Evolutionary conservation across 2,113 vertebrate genomes (phyloP).

Genomic region (Micromys minutus): DNA sequence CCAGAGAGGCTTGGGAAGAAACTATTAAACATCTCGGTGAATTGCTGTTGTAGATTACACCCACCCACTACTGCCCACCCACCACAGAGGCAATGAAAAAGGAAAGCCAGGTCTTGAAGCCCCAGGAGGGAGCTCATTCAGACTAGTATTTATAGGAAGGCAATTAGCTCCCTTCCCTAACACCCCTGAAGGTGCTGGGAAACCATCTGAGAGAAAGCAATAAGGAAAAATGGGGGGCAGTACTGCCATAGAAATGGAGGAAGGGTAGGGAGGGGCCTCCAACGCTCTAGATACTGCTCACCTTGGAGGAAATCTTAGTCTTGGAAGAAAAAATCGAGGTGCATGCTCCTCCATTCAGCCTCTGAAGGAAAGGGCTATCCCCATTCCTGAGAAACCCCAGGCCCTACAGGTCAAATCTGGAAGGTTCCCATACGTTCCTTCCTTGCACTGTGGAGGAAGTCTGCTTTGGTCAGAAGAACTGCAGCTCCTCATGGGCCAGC

Average conservation of each 20-base stretch:
- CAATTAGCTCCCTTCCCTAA: constrained; percentile 63
- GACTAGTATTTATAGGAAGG: constrained; percentile 73
- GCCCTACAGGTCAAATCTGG: not conserved
- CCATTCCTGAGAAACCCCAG: not conserved
- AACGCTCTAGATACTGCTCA: not conserved
- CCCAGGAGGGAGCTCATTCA: constrained; percentile 38
- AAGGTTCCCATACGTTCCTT: not conserved
- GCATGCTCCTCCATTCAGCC: not conserved
- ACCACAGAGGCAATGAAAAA: not conserved
- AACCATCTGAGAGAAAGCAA: constrained; percentile 41
- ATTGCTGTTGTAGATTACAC: not conserved
- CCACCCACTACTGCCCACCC: not conserved
- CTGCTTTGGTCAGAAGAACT: not conserved
- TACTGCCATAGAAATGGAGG: constrained; percentile 33
- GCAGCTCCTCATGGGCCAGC: not conserved
- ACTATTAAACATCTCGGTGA: not conserved
- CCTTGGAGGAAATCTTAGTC: not conserved
- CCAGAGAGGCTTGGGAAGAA: not conserved
- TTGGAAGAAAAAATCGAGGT: not conserved
- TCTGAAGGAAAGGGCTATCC: not conserved
- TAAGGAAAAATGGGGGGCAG: constrained; percentile 34
- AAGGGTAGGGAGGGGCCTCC: not conserved
- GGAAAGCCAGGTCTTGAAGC: constrained; percentile 49
- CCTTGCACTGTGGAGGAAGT: not conserved
- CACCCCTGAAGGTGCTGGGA: constrained; percentile 53